A percentile compares a stretch with the other conserved stretches of the same genome.
Evolutionary conservation across 2,797 vertebrate genomes (phyloP).

Genomic region (Microtus californicus): DNA sequence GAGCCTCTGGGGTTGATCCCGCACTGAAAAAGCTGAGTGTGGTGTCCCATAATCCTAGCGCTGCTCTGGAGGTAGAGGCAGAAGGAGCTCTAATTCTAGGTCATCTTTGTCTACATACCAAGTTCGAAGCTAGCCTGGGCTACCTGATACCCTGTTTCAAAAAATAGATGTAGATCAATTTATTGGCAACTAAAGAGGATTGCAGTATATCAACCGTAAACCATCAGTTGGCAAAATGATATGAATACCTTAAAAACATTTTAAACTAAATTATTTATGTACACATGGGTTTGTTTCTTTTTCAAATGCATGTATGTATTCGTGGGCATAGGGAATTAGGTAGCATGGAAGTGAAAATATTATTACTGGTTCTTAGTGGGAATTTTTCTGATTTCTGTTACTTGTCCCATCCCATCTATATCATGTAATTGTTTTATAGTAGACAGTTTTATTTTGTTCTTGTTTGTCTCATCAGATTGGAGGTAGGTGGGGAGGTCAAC

Average conservation of each 20-base stretch:
- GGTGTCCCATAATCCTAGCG: neutral
- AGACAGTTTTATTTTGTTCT: neutral
- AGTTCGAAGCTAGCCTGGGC: neutral
- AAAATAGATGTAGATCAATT: neutral
- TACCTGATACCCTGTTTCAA: neutral
- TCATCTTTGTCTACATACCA: neutral
- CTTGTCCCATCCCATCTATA: neutral
- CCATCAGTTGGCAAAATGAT: neutral
- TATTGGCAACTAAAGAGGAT: neutral
- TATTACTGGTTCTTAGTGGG: neutral
- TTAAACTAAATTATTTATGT: neutral
- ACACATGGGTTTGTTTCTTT: neutral
- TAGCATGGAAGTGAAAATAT: neutral
- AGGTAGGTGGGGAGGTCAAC: neutral
- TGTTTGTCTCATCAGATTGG: neutral
- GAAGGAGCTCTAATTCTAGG: neutral
- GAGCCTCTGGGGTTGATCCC: neutral
- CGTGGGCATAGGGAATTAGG: neutral
- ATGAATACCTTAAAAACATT: neutral
- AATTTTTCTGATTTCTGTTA: neutral
- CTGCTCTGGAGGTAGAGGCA: neutral
- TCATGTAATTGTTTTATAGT: neutral
- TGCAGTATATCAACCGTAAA: neutral
- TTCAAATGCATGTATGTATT: neutral
- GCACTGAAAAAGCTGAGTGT: neutral